Percentiles rank a stretch among this genome's conserved stretches.
Conservation (phyloP, 1,140 invertebrate genomes). For the Drosophila paulistorum region DNA sequence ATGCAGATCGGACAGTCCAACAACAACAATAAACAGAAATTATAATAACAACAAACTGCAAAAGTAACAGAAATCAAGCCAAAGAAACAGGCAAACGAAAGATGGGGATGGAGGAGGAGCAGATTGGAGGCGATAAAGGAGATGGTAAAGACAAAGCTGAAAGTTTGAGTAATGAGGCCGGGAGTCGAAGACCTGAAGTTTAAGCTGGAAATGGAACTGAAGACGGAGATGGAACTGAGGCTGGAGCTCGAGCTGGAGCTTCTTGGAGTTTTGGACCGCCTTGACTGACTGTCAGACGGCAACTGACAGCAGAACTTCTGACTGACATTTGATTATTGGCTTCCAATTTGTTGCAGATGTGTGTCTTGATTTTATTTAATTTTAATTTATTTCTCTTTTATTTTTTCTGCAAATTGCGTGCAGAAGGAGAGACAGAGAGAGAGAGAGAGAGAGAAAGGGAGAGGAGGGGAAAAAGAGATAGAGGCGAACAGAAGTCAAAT, state of each 20-base stretch:
- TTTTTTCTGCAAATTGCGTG: constrained; percentile 68
- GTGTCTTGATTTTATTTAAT: constrained; percentile 31
- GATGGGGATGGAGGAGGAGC: no score
- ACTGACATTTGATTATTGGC: constrained; percentile 83
- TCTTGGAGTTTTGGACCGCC: constrained; percentile 32
- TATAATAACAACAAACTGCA: constrained; percentile 16
- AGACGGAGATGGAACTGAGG: neutral
- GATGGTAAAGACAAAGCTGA: constrained; percentile 7
- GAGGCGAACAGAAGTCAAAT: constrained; percentile 75
- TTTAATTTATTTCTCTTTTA: constrained; percentile 20
- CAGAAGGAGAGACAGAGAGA: neutral
- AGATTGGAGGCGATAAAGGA: neutral
- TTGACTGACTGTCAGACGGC: constrained; percentile 39
- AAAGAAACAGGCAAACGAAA: neutral
- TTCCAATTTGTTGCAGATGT: constrained; percentile 78
- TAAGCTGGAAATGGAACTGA: neutral
- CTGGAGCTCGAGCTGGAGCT: neutral
- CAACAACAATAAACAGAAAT: constrained; percentile 25
- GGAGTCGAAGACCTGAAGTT: constrained; percentile 20
- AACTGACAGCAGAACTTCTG: constrained; percentile 52
- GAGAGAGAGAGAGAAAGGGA: neutral
- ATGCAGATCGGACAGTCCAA: constrained; percentile 68
- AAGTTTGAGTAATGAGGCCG: constrained; percentile 68
- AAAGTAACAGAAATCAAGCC: constrained; percentile 2
- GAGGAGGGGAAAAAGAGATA: constrained; percentile 14